Evolutionary conservation across 2,113 vertebrate species (phyloP), one percentile per base, ranked within the genome.

Genomic region (Pterophyllum scalare): DNA sequence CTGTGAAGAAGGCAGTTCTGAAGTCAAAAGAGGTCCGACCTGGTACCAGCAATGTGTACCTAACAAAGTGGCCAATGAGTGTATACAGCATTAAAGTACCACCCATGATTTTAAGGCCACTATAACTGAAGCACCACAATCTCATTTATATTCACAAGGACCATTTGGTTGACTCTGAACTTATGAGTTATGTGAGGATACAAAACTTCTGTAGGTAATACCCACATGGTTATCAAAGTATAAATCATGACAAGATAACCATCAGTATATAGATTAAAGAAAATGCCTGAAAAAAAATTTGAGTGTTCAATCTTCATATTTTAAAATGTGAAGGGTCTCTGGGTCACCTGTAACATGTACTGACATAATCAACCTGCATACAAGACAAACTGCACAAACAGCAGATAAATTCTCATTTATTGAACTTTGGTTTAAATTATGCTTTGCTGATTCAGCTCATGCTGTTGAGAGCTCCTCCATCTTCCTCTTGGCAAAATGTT

Each of bases 371-470:
- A 22, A 2, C 38, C 46, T 57, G 19, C 43, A 40, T 54, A 72
- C 13, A 19, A 72, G 46, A 20, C 67, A 72, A 52, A 72, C 19
- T 72, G 46, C 46, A 0, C 46, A 54, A 72, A 33, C 67, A 33
- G 67, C 46, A 72, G 46, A 72, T 72, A 72, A 54, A 24, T 20
- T 31, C 40, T 57, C 31, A 1, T 7, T 31, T 40, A 86, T 20
- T 74, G 87, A 57, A 49, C 56, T 49, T 61, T n/a, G 52, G 33
- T 75, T 60, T 74, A 81, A 81, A 79, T 57, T 22, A 75, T 61
- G 43, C 65, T 72, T 33, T 62, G 79, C 40, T 84, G 59, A 43
- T 54, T 72, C 67, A 81, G 78, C 78, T 52, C 65, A 75, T 70
- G 64, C 26, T 65, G 15, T 77, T 38, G 33, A 81, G 64, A 75